Percentiles rank a stretch among this genome's conserved stretches.
These are phyloP conservation scores for Anoplopoma fimbria DNA, from an alignment of 2,113 vertebrate genomes.

Conservation along the genomic window DNA sequence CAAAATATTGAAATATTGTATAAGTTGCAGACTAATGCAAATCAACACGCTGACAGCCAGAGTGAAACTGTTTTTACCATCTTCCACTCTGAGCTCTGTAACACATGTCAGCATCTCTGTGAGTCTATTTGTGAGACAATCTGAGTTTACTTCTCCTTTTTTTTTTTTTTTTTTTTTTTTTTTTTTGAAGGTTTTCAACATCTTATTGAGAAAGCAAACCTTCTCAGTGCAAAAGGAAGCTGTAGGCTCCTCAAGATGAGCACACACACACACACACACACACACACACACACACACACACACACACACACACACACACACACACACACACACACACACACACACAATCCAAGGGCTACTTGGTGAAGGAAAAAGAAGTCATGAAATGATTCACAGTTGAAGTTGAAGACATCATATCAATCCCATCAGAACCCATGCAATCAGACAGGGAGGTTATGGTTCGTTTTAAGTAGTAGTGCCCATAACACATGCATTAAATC, in stretches of 20 bases:
- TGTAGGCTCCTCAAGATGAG: not conserved
- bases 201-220: slow-evolving; percentile 26
- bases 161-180: slow-evolving; percentile 55
- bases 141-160: slow-evolving; percentile 64
- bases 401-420: too few relatives aligned
- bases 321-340: too few relatives aligned
- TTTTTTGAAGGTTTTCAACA: slow-evolving; percentile 18
- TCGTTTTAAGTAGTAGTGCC: too few relatives aligned
- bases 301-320: too few relatives aligned
- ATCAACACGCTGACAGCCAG: not conserved
- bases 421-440: too few relatives aligned
- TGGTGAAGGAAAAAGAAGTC: not conserved
- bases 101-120: not conserved
- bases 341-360: not conserved
- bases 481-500: too few relatives aligned
- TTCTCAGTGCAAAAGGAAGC: not conserved
- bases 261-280: too few relatives aligned
- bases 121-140: slow-evolving; percentile 43
- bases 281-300: too few relatives aligned
- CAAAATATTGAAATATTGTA: not conserved
- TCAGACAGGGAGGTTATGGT: too few relatives aligned
- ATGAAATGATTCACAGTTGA: too few relatives aligned
- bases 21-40: not conserved
- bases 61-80: not conserved
- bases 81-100: not conserved